Evolutionary conservation across 2,888 invertebrate species (phyloP).

Genomic region (Sthenelais limicola): DNA sequence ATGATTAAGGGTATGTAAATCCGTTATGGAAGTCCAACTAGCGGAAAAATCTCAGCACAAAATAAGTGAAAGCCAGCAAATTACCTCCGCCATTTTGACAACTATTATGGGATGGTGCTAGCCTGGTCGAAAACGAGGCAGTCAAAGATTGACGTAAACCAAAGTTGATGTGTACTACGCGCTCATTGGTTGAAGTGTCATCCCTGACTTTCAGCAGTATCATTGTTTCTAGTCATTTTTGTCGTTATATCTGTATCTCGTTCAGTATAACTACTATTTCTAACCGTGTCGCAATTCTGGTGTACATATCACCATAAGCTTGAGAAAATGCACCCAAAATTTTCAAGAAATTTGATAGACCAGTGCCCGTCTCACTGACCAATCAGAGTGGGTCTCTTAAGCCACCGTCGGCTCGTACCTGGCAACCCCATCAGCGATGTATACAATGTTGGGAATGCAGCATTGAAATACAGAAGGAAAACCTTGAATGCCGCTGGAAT

Average conservation of each 20-base stretch:
- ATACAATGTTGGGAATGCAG: slow-evolving; percentile 2
- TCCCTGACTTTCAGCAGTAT: background rate
- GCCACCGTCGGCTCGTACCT: background rate
- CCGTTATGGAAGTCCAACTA: background rate
- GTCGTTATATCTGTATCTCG: no score
- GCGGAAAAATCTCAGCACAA: slow-evolving; percentile 7
- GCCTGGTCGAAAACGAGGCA: slow-evolving; percentile 62
- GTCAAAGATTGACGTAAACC: background rate
- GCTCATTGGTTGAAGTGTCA: background rate
- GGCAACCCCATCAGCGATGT: slow-evolving; percentile 32
- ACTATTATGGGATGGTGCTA: slow-evolving; percentile 64
- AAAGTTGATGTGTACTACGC: background rate
- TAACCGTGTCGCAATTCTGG: no score
- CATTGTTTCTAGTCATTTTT: no score
- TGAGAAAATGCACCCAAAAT: no score
- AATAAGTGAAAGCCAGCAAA: slow-evolving; percentile 14
- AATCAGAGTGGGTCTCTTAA: background rate
- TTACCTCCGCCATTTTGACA: slow-evolving; percentile 71
- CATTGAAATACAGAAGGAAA: no score
- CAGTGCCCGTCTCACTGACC: slow-evolving; percentile 19
- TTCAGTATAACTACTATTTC: no score
- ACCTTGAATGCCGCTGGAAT: no score
- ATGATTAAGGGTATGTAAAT: background rate
- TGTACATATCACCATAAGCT: no score
- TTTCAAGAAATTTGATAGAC: slow-evolving; percentile 4